Evolutionary conservation across 2,797 vertebrate genomes (phyloP).

Genomic region (Poecilia wingei): DNA sequence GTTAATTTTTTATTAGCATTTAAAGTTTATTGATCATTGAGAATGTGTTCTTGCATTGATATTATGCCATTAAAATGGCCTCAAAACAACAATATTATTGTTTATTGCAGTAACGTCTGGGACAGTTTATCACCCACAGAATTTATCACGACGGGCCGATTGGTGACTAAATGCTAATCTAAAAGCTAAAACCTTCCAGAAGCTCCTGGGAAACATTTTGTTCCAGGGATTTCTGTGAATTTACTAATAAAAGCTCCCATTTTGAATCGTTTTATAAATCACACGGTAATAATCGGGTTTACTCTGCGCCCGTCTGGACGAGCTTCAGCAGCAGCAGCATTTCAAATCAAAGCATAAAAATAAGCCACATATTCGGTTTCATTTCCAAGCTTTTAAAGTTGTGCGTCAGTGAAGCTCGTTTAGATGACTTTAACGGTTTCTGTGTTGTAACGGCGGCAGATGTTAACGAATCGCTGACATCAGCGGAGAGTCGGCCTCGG

Average conservation of each 20-base stretch:
- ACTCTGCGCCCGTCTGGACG: background rate
- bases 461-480: background rate
- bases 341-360: background rate
- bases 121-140: too few relatives aligned
- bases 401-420: background rate
- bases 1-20: too few relatives aligned
- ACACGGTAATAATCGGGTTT: background rate
- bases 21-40: too few relatives aligned
- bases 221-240: background rate
- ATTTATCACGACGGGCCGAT: background rate
- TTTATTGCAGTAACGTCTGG: too few relatives aligned
- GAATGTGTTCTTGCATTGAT: too few relatives aligned
- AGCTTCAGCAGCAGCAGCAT: background rate
- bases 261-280: background rate
- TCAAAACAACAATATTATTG: too few relatives aligned
- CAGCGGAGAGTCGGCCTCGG: background rate
- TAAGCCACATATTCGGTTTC: conserved; percentile 1
- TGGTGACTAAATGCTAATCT: background rate
- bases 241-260: background rate
- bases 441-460: background rate
- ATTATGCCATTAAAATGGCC: too few relatives aligned
- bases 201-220: background rate
- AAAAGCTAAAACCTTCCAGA: background rate
- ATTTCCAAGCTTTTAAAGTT: background rate
- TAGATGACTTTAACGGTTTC: background rate